Conservation (phyloP, 2,888 invertebrate genomes). For the Monochamus alternatus region DNA sequence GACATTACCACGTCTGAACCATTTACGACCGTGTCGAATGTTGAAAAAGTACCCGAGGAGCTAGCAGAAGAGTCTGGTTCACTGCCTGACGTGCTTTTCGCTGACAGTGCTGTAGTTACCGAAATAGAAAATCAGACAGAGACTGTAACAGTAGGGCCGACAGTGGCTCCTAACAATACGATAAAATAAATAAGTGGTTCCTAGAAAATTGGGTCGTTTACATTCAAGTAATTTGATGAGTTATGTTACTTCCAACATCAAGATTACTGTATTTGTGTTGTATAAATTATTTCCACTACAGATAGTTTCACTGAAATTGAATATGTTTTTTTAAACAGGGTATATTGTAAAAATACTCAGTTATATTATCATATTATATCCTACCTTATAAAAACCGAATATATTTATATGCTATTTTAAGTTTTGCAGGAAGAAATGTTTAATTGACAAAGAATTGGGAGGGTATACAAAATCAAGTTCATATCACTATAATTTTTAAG, state of each 20-base stretch:
- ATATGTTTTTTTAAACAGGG: conserved; percentile 2
- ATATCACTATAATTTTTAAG: conserved; percentile 33
- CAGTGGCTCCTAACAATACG: conserved; percentile 41
- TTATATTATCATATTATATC: neutral
- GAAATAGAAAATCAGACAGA: conserved; percentile 55
- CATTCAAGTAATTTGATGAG: conserved; percentile 1
- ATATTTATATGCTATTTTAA: neutral
- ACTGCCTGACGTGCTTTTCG: conserved; percentile 67
- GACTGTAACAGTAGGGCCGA: conserved; percentile 29
- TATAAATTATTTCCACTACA: neutral
- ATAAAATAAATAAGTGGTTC: conserved; percentile 45
- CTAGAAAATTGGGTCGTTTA: conserved; percentile 14
- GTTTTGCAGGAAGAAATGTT: neutral
- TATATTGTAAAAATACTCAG: conserved; percentile 8
- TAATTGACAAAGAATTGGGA: neutral
- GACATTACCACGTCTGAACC: conserved; percentile 37
- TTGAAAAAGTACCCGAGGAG: conserved; percentile 68
- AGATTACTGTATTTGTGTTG: neutral
- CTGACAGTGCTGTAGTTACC: conserved; percentile 62
- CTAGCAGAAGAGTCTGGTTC: conserved; percentile 64
- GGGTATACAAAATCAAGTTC: conserved; percentile 41
- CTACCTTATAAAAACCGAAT: neutral
- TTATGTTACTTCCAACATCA: conserved; percentile 2
- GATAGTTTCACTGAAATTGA: neutral
- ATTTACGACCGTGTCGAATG: conserved; percentile 57